A percentile compares a stretch with the other conserved stretches of the same genome.
phyloP scores from a whole-genome alignment of 2,113 vertebrate species.

The Suncus etruscus region DNA sequence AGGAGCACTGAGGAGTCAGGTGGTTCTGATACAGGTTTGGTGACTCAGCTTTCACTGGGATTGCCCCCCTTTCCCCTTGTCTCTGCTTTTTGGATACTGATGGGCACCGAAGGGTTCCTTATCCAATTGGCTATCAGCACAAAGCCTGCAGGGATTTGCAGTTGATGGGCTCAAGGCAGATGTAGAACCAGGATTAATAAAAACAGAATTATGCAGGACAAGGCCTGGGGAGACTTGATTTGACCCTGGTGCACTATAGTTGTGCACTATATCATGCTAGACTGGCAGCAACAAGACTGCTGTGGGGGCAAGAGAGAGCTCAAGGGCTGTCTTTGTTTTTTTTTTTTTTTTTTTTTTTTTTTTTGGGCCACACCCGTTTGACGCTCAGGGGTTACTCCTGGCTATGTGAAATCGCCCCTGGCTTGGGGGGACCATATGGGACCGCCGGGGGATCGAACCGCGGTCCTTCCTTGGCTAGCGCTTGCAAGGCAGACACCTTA shows the following conservation, averaged over 20 bases:
- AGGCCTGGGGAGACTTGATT: not conserved
- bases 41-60: not conserved
- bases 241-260: too few species aligned
- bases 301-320: not conserved
- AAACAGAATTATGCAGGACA: not conserved
- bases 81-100: not conserved
- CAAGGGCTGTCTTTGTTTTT: too few species aligned
- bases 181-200: not conserved
- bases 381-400: too few species aligned
- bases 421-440: too few species aligned
- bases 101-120: not conserved
- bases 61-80: not conserved
- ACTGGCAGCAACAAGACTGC: too few species aligned
- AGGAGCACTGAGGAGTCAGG: not conserved
- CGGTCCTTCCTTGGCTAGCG: too few species aligned
- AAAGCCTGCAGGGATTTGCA: conserved; percentile 57
- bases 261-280: too few species aligned
- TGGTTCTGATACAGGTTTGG: not conserved
- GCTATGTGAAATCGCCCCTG: too few species aligned
- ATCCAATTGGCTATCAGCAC: conserved; percentile 47
- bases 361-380: too few species aligned
- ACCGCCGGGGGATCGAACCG: too few species aligned
- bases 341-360: too few species aligned
- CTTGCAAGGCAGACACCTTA: too few species aligned
- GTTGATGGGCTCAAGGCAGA: conserved; percentile 6